These are phyloP conservation scores for Ashinkailepas kermadecensis DNA, from an alignment of 2,888 invertebrate species.

Conservation along the genomic window DNA sequence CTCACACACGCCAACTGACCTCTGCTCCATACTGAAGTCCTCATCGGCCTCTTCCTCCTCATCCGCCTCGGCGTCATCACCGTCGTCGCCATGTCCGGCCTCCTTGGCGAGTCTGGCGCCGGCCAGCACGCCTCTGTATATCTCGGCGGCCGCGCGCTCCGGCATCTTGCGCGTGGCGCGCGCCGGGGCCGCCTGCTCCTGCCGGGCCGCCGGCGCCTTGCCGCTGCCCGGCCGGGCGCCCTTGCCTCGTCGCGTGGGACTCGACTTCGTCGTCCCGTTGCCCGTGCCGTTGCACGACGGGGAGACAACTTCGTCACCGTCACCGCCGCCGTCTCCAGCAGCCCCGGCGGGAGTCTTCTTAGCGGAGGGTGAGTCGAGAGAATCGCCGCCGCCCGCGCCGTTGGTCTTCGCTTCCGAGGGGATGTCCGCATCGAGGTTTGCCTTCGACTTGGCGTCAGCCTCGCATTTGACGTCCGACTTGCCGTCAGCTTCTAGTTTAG, in stretches of 20 bases:
- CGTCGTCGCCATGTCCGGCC: not conserved
- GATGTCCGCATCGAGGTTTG: not conserved
- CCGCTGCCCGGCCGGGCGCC: conserved; percentile 20
- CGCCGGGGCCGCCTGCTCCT: not conserved
- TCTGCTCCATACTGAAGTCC: conserved; percentile 30
- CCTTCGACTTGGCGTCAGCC: not conserved
- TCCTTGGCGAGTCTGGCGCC: not conserved
- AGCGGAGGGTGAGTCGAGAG: not conserved
- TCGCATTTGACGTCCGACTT: too few species aligned
- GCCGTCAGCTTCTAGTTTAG: too few species aligned
- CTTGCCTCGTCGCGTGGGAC: conserved; percentile 9
- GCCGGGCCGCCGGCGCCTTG: not conserved
- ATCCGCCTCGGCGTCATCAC: not conserved
- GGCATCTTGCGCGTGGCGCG: not conserved
- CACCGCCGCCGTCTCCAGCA: not conserved
- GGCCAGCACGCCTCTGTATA: conserved; percentile 28
- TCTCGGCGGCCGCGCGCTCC: conserved; percentile 26
- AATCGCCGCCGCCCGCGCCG: conserved; percentile 10
- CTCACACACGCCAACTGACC: not conserved
- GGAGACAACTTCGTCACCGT: conserved; percentile 12
- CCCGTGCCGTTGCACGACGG: conserved; percentile 18
- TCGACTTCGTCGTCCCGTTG: not conserved
- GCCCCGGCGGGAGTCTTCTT: not conserved
- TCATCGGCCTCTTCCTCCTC: conserved; percentile 33
- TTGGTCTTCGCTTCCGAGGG: conserved; percentile 25